Base-by-base conservation (phyloP, 1,140 invertebrate species). In the Drosophila nebulosa region DNA sequence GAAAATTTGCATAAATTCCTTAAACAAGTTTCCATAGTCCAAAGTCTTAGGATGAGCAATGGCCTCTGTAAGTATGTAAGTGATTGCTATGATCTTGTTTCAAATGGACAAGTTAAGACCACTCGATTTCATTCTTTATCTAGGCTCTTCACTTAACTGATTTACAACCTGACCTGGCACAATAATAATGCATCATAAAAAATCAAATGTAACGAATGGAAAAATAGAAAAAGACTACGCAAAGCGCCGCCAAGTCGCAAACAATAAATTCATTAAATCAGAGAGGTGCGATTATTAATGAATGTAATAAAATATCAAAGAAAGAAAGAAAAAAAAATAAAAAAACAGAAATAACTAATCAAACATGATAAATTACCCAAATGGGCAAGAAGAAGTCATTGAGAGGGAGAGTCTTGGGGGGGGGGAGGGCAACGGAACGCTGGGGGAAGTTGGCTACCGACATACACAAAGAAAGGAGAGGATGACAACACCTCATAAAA, bases 201-300 rank as follows among this genome's bases (percentile, higher is more conserved):
- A 7, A 18, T 16, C 7, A 46, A 46, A 46, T 46, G n/a, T 9
- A 27, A 63, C 9, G 32, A 12, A 57, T 26, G 30, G 7, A 22
- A 27, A 16, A 7, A 18, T 6, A 24, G 32, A 30, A 27, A 10
- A 22, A 32, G 30, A 32, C 60, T 70, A 56, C 69, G 71, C 46
- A 39, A 24, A 36, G 30, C 27, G 56, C 62, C 51, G 69, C 63
- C 27, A 39, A 57, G 26, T 56, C 27, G 39, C 39, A 62, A 65
- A 79, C 69, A 80, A 80, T 85, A 88, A 85, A 78, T 75, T 78
- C 74, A 85, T 88, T 78, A 80, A 85, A 81, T 78, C 74, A 75
- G 64, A 78, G 64, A 78, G 64, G 26, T 42, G 51, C 75, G 78
- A 79, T 88, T 88, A 88, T 88, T 81, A 83, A 88, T 88, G 78